A percentile compares a stretch with the other conserved stretches of the same genome.
These are phyloP conservation scores for Artibeus jamaicensis DNA, from an alignment of 2,797 vertebrate species.

Conservation along the genomic window DNA sequence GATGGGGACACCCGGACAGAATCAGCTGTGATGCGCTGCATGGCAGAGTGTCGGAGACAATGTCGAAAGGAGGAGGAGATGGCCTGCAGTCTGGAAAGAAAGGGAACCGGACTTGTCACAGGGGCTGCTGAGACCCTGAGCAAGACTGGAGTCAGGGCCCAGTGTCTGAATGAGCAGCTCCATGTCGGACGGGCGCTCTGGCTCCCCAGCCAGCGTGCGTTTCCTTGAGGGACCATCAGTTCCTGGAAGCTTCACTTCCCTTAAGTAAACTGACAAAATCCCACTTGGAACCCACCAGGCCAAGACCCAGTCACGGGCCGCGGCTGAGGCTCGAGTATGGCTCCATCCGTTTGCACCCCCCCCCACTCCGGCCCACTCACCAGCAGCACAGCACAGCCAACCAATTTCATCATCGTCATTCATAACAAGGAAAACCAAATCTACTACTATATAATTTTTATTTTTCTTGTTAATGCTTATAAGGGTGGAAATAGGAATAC, in stretches of 20 bases:
- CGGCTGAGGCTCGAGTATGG: fast-evolving
- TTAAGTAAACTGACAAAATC: background rate
- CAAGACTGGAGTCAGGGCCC: background rate
- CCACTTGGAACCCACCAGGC: background rate
- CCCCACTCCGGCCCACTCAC: background rate
- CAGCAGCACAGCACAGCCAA: background rate
- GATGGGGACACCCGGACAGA: fast-evolving
- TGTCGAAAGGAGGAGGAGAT: background rate
- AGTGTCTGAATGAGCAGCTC: background rate
- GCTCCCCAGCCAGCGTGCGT: too few species aligned
- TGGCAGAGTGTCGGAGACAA: fast-evolving
- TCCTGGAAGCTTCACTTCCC: background rate
- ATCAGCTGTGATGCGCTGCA: fast-evolving
- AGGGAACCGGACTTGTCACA: background rate
- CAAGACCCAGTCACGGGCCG: background rate
- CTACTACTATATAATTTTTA: background rate
- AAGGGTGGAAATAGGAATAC: background rate
- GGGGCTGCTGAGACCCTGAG: background rate
- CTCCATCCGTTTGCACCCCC: fast-evolving
- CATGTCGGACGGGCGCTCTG: fast-evolving
- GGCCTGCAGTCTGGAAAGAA: background rate
- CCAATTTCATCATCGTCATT: background rate
- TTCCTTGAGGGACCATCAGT: background rate
- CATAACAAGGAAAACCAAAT: background rate
- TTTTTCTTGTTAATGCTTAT: background rate